phyloP scores from a whole-genome alignment of 2,888 invertebrate genomes.

The Himalopsyche anomala region DNA sequence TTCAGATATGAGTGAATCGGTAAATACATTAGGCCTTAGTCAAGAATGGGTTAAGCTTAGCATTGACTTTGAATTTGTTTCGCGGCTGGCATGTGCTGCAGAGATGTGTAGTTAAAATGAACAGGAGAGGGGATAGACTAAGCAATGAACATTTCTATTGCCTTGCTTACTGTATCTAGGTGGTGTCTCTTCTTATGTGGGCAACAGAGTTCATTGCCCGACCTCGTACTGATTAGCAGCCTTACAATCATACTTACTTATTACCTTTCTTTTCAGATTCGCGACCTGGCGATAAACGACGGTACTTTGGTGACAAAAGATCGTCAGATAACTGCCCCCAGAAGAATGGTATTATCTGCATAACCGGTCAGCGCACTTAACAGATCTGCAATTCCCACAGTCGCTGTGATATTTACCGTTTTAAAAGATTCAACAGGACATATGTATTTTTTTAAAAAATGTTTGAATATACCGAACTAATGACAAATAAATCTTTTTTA shows the following conservation, averaged over 20 bases:
- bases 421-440: too few species aligned
- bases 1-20: too few species aligned
- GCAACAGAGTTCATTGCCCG: conserved; percentile 65
- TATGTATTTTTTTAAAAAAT: too few species aligned
- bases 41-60: neutral
- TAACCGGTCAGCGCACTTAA: neutral
- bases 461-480: too few species aligned
- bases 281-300: conserved; percentile 53
- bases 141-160: conserved; percentile 24
- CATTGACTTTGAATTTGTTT: conserved; percentile 33
- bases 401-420: too few species aligned
- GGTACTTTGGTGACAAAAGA: conserved; percentile 17
- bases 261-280: conserved; percentile 61
- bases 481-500: too few species aligned
- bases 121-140: neutral
- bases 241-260: conserved; percentile 36
- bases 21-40: neutral
- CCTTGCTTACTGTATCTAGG: conserved; percentile 57
- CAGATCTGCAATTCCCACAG: too few species aligned
- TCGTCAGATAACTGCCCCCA: too few species aligned
- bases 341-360: neutral
- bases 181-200: conserved; percentile 61
- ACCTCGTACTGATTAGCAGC: conserved; percentile 55
- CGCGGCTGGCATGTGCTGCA: neutral
- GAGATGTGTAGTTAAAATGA: neutral